A percentile compares a stretch with the other conserved stretches of the same genome.
Conservation (phyloP, 2,888 invertebrate genomes). For the Choristoneura rosaceana region DNA sequence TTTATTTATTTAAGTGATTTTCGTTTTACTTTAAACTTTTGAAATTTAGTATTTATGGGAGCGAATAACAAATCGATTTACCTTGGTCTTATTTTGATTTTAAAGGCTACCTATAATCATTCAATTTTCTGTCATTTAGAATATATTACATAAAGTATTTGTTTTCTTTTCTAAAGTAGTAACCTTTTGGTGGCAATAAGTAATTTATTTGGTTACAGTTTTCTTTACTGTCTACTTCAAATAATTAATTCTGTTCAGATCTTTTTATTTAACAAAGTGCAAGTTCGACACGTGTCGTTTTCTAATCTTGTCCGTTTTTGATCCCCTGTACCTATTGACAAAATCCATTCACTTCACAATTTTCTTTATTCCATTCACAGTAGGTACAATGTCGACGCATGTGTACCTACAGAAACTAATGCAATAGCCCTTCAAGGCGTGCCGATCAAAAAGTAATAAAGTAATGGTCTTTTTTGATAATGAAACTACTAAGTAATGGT, state of each 20-base stretch:
- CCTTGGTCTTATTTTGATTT: no score
- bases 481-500: conserved; percentile 48
- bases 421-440: conserved; percentile 30
- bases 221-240: background rate
- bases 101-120: no score
- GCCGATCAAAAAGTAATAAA: conserved; percentile 46
- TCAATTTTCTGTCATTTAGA: no score
- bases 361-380: conserved; percentile 54
- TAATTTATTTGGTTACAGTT: background rate
- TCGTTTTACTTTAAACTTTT: no score
- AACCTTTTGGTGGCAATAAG: no score
- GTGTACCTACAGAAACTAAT: conserved; percentile 53
- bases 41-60: no score
- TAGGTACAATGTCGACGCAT: conserved; percentile 61
- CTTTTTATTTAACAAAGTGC: conserved; percentile 11
- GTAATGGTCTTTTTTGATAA: conserved; percentile 48
- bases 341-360: conserved; percentile 20
- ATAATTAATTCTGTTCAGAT: background rate
- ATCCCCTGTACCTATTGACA: conserved; percentile 22
- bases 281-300: conserved; percentile 34
- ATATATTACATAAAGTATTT: no score
- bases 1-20: no score
- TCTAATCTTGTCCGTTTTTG: conserved; percentile 18
- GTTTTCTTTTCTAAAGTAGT: no score
- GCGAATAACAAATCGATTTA: no score